Percentiles rank a stretch among this genome's conserved stretches.
Conservation (phyloP, 1,140 invertebrate species). For the Drosophila micromelanica region DNA sequence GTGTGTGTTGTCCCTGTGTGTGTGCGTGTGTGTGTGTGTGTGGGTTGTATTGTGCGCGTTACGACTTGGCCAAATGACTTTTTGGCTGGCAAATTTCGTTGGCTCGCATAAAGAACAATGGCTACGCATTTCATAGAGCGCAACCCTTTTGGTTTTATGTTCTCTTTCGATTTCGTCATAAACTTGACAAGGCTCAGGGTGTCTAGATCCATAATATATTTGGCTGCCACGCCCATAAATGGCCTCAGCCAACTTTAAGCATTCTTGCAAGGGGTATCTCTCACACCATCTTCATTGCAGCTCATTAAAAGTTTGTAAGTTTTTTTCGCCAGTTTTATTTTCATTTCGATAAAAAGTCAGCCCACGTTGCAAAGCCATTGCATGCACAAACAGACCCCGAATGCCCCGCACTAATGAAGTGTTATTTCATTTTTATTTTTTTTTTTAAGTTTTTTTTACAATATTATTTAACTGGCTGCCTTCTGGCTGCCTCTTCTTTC, state of each 20-base stretch:
- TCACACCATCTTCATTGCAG: constrained; percentile 49
- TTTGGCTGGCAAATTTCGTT: constrained; percentile 39
- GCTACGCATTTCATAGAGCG: constrained; percentile 9
- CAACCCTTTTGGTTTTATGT: constrained; percentile 3
- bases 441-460: constrained; percentile 40
- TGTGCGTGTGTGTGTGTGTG: constrained; percentile 3
- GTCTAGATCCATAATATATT: constrained; percentile 5
- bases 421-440: constrained; percentile 67
- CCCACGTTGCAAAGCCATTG: constrained; percentile 46
- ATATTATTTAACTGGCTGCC: constrained; percentile 23
- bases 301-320: constrained; percentile 67
- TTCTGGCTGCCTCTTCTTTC: constrained; percentile 9
- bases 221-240: constrained; percentile 3
- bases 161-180: constrained; percentile 26
- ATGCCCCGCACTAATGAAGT: constrained; percentile 63
- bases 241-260: constrained; percentile 26
- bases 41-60: constrained; percentile 45
- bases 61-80: constrained; percentile 49
- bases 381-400: constrained; percentile 8
- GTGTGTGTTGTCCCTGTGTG: too few relatives aligned
- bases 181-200: constrained; percentile 7
- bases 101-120: constrained; percentile 27
- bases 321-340: constrained; percentile 58
- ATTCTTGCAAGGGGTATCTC: constrained; percentile 27
- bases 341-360: constrained; percentile 44